These are phyloP conservation scores for Channa maculata DNA, from an alignment of 2,113 vertebrate species.

Conservation along the genomic window DNA sequence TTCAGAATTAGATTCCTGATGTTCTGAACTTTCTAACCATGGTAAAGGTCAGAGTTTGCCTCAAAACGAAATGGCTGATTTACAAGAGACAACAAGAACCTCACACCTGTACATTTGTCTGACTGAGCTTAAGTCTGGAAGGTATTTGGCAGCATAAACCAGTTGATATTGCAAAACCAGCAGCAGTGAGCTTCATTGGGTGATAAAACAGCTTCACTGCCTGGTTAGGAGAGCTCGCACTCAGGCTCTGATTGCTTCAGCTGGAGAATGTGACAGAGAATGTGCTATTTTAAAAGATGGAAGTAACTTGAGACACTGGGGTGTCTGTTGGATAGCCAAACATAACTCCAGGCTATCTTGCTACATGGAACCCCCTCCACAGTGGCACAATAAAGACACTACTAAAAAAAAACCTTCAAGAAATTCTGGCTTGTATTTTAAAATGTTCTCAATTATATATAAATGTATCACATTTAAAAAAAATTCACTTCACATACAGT, in stretches of 20 bases:
- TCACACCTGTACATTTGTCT: not conserved
- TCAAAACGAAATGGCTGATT: not conserved
- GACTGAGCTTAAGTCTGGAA: not conserved
- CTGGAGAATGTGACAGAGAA: constrained; percentile 70
- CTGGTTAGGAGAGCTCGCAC: constrained; percentile 23
- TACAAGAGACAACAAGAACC: not conserved
- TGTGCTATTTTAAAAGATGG: constrained; percentile 81
- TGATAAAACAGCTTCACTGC: constrained; percentile 19
- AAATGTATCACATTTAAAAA: too few relatives aligned
- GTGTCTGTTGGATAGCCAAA: constrained; percentile 68
- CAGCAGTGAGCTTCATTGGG: not conserved
- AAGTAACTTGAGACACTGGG: constrained; percentile 77
- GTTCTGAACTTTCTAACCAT: too few relatives aligned
- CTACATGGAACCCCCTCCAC: constrained; percentile 32
- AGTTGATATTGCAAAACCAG: not conserved
- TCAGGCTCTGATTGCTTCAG: constrained; percentile 40
- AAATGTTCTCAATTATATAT: not conserved
- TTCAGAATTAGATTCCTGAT: too few relatives aligned
- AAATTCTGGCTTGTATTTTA: not conserved
- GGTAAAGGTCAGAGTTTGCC: not conserved
- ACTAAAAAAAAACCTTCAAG: not conserved
- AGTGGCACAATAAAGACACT: not conserved
- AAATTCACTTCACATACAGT: not conserved
- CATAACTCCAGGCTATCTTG: constrained; percentile 65
- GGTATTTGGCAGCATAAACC: not conserved